Base-by-base conservation (phyloP, 2,113 vertebrate genomes). In the Romanogobio albipinnatus region DNA sequence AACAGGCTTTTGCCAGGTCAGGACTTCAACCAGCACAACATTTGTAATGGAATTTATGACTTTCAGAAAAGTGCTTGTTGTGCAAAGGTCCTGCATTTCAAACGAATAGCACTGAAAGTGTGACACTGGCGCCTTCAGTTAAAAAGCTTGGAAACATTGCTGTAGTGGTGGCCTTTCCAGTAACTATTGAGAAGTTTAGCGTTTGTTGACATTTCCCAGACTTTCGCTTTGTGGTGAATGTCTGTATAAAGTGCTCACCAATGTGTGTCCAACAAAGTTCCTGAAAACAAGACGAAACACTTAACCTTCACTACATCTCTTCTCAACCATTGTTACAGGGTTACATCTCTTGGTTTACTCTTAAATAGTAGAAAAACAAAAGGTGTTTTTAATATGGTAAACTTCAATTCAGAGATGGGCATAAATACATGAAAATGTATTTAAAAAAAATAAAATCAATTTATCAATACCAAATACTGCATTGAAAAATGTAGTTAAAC, bases 131-230 rank as follows among this genome's bases (percentile, higher is more conserved):
- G 58, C 51, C 36, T 81, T 88, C 58, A 86, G 87, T 82, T 14
- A 89, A 88, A 91, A 89, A 86, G 86, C 86, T 87, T 79, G 88
- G 53, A 81, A 86, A 81, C 66, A 47, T 88, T 73, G 80, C 87
- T 90, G 90, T 90, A 84, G 86, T 83, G 81, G 81, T 85, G 87
- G 85, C 86, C 85, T 90, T 89, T 92, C 86, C 84, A 84, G 83
- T 58, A 78, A 22, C 84, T 74, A 89, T 79, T 77, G 68, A 86
- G 77, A 43, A 68, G 73, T 80, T 14, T 62, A 85, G 74, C 15
- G 33, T 81, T 87, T 95, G 92, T 95, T 94, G 93, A 94, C 92
- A 90, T 93, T 95, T 95, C 94, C 93, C 94, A 95, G 90, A 90
- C 88, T 53, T 85, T 88, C 73, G 82, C 88, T 86, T 85, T 84